A percentile compares a stretch with the other conserved stretches of the same genome.
phyloP scores from a whole-genome alignment of 2,797 vertebrate genomes.

The Protosalanx chinensis region DNA sequence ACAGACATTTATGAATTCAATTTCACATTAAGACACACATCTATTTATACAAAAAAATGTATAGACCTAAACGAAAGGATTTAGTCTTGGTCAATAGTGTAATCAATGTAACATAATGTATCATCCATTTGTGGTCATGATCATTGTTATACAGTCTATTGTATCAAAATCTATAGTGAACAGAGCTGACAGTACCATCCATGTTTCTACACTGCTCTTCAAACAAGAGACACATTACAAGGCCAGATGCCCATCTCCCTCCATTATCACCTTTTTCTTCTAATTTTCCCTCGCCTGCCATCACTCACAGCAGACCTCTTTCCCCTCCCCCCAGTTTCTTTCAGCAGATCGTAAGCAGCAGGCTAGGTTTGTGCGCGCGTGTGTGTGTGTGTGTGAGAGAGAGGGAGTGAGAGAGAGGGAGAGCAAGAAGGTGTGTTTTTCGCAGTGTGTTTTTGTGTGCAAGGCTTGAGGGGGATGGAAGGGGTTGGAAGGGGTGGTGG shows the following conservation, averaged over 20 bases:
- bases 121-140: neutral
- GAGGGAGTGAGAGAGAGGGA: too few species aligned
- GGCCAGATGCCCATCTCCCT: neutral
- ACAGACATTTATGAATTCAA: too few species aligned
- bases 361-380: slow-evolving; percentile 1
- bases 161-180: neutral
- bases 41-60: too few species aligned
- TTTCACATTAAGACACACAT: neutral
- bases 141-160: neutral
- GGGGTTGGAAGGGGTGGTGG: slow-evolving; percentile 79
- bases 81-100: neutral
- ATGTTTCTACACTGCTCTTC: neutral
- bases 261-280: neutral
- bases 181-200: neutral
- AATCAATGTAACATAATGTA: neutral
- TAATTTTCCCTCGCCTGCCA: neutral
- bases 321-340: slow-evolving; percentile 10
- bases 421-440: slow-evolving; percentile 1
- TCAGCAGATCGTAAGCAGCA: slow-evolving; percentile 6
- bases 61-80: neutral
- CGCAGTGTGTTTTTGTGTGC: neutral
- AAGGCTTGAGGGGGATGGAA: slow-evolving; percentile 50
- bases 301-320: neutral
- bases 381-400: neutral
- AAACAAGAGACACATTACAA: neutral